Evolutionary conservation across 2,113 vertebrate species (phyloP).

Genomic region (Sturnus vulgaris): DNA sequence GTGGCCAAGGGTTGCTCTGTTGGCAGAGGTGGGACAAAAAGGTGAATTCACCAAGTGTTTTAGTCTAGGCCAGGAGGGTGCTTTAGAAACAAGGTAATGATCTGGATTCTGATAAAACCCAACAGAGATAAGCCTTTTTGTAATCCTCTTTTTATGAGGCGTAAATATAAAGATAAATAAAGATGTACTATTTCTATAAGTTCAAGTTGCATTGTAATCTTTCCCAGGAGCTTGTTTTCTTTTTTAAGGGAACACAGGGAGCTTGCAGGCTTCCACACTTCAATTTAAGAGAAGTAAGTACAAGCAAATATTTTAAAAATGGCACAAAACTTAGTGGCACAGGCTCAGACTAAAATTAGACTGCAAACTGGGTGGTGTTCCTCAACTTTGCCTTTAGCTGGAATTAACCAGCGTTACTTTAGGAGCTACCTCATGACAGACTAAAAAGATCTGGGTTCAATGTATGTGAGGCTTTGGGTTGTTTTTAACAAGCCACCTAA

Average conservation of each 20-base stretch:
- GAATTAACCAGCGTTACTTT: background rate
- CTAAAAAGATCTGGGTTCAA: background rate
- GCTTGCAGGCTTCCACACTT: background rate
- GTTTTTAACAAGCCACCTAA: background rate
- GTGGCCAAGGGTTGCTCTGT: background rate
- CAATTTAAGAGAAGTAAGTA: background rate
- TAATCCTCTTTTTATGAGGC: background rate
- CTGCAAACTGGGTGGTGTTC: background rate
- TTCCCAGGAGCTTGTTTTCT: background rate
- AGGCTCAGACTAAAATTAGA: background rate
- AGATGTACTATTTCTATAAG: background rate
- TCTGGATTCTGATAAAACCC: background rate
- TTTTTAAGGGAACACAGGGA: background rate
- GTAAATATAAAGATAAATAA: background rate
- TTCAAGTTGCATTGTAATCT: background rate
- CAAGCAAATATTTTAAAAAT: background rate
- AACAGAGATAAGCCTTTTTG: background rate
- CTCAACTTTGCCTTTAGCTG: background rate
- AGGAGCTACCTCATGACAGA: background rate
- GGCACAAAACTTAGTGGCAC: background rate
- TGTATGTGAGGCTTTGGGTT: background rate
- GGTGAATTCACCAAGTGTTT: accelerated
- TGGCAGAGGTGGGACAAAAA: background rate
- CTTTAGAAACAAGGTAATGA: background rate
- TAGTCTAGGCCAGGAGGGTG: background rate